phyloP scores from a whole-genome alignment of 1,140 invertebrate genomes.

The Artemia franciscana region DNA sequence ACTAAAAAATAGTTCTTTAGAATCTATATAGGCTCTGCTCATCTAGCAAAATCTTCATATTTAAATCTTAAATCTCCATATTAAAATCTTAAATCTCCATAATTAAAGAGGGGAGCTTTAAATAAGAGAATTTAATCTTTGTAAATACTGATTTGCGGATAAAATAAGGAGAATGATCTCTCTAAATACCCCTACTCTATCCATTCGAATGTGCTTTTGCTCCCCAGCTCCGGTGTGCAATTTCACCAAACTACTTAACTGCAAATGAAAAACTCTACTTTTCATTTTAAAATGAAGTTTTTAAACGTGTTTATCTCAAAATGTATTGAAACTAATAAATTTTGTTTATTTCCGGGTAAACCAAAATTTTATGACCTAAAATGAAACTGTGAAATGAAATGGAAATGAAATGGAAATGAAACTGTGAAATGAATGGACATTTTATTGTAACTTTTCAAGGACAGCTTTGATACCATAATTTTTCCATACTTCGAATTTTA shows the following conservation, averaged over 20 bases:
- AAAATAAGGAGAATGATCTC: too few species aligned
- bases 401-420: not conserved
- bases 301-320: not conserved
- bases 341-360: not conserved
- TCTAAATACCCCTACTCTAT: too few species aligned
- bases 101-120: too few species aligned
- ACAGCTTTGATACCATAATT: not conserved
- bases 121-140: too few species aligned
- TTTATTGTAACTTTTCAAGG: conserved; percentile 1
- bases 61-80: too few species aligned
- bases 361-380: not conserved
- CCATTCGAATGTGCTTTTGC: too few species aligned
- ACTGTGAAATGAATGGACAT: not conserved
- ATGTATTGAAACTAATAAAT: not conserved
- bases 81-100: too few species aligned
- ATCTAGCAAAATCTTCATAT: too few species aligned
- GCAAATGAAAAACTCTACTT: not conserved
- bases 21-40: too few species aligned
- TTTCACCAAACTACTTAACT: not conserved
- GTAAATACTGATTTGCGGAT: too few species aligned
- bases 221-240: not conserved
- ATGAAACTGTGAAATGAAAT: conserved; percentile 5
- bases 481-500: conserved; percentile 1
- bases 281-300: not conserved
- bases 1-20: too few species aligned